Base-by-base conservation (phyloP, 2,888 invertebrate genomes). In the Leptinotarsa tumamoca region DNA sequence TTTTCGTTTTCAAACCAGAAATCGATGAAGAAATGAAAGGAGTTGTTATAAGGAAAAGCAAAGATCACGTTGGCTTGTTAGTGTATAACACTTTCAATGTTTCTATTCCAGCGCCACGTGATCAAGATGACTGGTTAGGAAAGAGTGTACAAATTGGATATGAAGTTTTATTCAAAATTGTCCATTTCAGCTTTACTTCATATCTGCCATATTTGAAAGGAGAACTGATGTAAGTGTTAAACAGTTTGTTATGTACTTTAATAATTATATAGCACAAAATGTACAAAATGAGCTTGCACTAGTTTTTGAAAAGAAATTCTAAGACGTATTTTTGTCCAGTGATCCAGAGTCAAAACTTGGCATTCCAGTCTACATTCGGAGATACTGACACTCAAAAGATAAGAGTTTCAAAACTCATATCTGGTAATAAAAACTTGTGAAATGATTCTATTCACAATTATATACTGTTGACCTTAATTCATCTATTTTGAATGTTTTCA, bases 31-130 rank as follows among this genome's bases (percentile, higher is more conserved):
- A 87, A 51, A 85, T 94, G 67, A 90, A 89, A 84, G 94, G 93
- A 13, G 85, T 92, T 80, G 92, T 94, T 0, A 94, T 92, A 84
- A 94, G 93, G 85, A 92, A 92, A 80, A 92, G 91, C 79, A 86
- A 88, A 52, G 92, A 92, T 80, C 93, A 94, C 87, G 88, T 95
- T 74, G 93, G 92, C 4, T 90, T 94, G 79, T 89, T 94, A 71
- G 92, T 94, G 0, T 93, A 94, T 85, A 90, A 92, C 83, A 90
- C 91, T 33, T 94, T 94, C 83, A 94, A 94, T 88, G 92, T 93
- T 15, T 93, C 93, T 4, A 90, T 94, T 67, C 92, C 92, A 58
- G 90, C 91, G 82, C 91, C 70, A 27, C 83, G 86, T 71, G 87
- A 90, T 80, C 68, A 72, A 10, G 84, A 86, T 71, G 87, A 90